phyloP scores from a whole-genome alignment of 1,140 invertebrate species.

The Apis florea region DNA sequence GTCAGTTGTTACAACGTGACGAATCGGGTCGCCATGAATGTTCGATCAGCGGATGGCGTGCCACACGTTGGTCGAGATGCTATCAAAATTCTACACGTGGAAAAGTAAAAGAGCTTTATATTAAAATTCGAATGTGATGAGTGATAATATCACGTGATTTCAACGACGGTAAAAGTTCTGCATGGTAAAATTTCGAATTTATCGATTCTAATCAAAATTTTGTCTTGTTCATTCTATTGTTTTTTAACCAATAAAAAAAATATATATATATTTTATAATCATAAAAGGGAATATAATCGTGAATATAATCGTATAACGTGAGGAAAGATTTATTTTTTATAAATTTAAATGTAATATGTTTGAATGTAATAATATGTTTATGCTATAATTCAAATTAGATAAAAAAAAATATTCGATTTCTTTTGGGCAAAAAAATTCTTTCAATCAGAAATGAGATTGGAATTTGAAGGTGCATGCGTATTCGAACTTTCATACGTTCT shows the following conservation, averaged over 20 bases:
- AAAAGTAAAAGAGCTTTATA: constrained; percentile 3
- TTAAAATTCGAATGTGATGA: background rate
- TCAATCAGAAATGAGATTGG: constrained; percentile 13
- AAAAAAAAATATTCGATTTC: background rate
- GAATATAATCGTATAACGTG: no score
- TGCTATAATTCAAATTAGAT: no score
- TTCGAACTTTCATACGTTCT: constrained; percentile 4
- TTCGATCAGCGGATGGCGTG: constrained; percentile 60
- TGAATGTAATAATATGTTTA: no score
- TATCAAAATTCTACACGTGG: constrained; percentile 37
- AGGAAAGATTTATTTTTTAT: no score
- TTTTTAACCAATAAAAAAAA: no score
- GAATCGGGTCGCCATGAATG: constrained; percentile 47
- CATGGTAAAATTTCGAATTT: no score
- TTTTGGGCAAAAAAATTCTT: background rate
- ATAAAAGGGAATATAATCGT: no score
- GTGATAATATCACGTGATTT: constrained; percentile 9
- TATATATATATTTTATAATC: no score
- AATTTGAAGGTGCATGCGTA: constrained; percentile 3
- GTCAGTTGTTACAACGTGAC: constrained; percentile 46
- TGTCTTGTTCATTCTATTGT: background rate
- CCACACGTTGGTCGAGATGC: constrained; percentile 42
- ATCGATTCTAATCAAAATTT: background rate
- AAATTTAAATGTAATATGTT: no score
- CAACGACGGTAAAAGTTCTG: background rate